phyloP scores from a whole-genome alignment of 2,888 invertebrate genomes.

The Xylota segnis region DNA sequence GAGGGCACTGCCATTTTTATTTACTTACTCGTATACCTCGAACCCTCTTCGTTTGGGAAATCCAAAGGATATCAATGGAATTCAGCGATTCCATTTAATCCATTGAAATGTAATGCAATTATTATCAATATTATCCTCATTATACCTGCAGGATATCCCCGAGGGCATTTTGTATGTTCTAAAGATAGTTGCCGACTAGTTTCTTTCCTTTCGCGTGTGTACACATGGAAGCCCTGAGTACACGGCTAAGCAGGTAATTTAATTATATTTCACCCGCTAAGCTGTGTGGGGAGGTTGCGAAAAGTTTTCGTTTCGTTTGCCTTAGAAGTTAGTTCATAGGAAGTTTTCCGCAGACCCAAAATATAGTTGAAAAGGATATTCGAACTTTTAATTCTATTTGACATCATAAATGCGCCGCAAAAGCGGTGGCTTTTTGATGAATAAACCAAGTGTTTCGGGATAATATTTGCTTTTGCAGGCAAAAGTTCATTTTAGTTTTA shows the following conservation, averaged over 20 bases:
- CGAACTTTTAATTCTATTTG: constrained; percentile 70
- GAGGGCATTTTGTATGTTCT: constrained; percentile 38
- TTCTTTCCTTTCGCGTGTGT: constrained; percentile 5
- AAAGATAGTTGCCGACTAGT: constrained; percentile 39
- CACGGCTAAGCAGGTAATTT: constrained; percentile 60
- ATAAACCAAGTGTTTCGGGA: constrained; percentile 57
- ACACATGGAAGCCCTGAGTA: neutral
- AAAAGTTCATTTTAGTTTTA: constrained; percentile 30
- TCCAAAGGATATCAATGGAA: constrained; percentile 29
- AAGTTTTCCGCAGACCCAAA: constrained; percentile 36
- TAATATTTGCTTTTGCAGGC: constrained; percentile 54
- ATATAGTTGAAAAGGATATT: constrained; percentile 48
- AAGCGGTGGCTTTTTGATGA: constrained; percentile 55
- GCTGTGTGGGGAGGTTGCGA: neutral
- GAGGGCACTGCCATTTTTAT: neutral
- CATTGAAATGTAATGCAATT: constrained; percentile 54
- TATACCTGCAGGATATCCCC: constrained; percentile 49
- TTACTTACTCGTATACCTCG: constrained; percentile 1
- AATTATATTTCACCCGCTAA: constrained; percentile 63
- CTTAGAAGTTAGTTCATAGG: constrained; percentile 41
- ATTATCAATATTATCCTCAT: constrained; percentile 67
- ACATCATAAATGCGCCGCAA: constrained; percentile 40
- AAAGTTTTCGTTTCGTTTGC: constrained; percentile 60
- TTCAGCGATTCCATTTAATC: constrained; percentile 50
- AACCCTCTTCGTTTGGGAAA: neutral